Evolutionary conservation across 1,140 invertebrate genomes (phyloP), one percentile per base, ranked within the genome.

Genomic region (Drosophila persimilis): DNA sequence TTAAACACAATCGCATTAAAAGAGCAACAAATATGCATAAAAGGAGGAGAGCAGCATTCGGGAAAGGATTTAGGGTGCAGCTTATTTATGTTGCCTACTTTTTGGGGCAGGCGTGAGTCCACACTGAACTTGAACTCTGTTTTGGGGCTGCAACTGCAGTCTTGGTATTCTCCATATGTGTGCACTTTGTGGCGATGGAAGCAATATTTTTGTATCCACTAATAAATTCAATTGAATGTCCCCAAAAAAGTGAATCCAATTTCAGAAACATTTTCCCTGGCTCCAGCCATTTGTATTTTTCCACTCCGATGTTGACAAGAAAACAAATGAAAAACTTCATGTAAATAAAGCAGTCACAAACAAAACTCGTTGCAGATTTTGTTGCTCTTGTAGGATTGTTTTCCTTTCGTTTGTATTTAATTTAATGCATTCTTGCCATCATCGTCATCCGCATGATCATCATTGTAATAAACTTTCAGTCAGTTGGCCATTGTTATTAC

Each of bases 291-390:
- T 75, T 35, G 63, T 63, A 35, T 48, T 81, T 48, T 60, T 64
- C 39, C 44, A 26, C 57, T 57, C 64, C 57, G 80, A 64, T 84
- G 79, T 84, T 83, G 79, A 84, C 79, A 83, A 79, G 80, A 81
- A 83, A 84, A 62, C 80, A 83, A 84, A 84, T 77, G 72, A 64
- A 62, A 83, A 83, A 83, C 80, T 84, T 69, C 57, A 79, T 65
- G 75, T 60, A 83, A 83, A 83, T 84, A 84, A 63, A 56, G 63
- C 46, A 56, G 48, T 41, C 48, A 48, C 46, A 80, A 76, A 48
- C 46, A 64, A 63, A 67, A 65, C 52, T 58, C 45, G 31, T 31
- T 77, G 66, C 56, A 51, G 54, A 55, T 55, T 60, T 69, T 22
- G 17, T 51, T 53, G 24, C 57, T 54, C 29, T 39, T 26, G 41